These are phyloP conservation scores for Hybos culiciformis DNA, from an alignment of 2,888 invertebrate species.

Conservation along the genomic window DNA sequence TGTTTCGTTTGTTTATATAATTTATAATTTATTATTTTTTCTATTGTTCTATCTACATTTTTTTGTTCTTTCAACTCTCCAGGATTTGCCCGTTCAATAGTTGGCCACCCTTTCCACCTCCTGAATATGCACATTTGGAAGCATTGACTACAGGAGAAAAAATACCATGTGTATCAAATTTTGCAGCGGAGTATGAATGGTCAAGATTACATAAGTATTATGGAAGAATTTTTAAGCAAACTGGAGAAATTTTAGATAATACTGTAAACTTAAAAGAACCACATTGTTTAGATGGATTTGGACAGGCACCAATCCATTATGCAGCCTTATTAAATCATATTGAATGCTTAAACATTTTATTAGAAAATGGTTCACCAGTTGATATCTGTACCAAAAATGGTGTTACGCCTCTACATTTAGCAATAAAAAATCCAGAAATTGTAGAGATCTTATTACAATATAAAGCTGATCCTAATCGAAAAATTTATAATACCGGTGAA, in stretches of 20 bases:
- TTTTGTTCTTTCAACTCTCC: too few species aligned
- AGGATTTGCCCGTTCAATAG: too few species aligned
- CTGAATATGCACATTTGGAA: too few species aligned
- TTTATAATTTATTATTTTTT: too few species aligned
- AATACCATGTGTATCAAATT: conserved; percentile 42
- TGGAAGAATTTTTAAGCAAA: conserved; percentile 57
- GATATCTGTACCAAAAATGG: conserved; percentile 52
- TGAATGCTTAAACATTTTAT: conserved; percentile 45
- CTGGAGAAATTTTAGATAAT: conserved; percentile 41
- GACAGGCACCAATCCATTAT: conserved; percentile 56
- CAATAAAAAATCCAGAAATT: conserved; percentile 46
- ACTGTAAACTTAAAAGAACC: conserved; percentile 32
- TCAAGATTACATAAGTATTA: conserved; percentile 49
- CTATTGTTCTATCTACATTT: too few species aligned
- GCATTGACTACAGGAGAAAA: conserved; percentile 67
- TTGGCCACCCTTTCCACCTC: too few species aligned
- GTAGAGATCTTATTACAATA: conserved; percentile 41
- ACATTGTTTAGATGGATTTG: conserved; percentile 26
- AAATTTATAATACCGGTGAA: conserved; percentile 43
- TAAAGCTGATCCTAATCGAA: conserved; percentile 45
- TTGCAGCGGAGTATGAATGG: conserved; percentile 42
- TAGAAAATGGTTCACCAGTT: conserved; percentile 45
- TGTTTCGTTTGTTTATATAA: too few species aligned
- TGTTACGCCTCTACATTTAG: conserved; percentile 53
- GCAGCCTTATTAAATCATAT: conserved; percentile 53